Evolutionary conservation across 23 tunicate genomes (phyloP), one percentile per base, ranked within the genome.

Genomic region (Aplidium turbinatum): DNA sequence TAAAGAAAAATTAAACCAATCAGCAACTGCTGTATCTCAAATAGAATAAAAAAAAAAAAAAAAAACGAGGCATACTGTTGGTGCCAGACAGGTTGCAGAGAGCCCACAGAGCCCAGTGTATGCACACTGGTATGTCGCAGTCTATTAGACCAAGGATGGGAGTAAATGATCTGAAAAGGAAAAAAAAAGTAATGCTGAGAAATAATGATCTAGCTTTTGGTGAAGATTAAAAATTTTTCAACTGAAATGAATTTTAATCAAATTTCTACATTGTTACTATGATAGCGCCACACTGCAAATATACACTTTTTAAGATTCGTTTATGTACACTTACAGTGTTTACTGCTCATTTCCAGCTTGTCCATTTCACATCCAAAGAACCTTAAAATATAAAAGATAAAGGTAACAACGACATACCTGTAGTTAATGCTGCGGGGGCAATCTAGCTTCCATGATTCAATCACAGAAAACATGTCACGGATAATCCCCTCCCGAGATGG

Each of bases 31-130:
- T 9, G 11, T 16, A 11, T 9, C 50, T 9, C 50, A 42, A 42
- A 42, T 11, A 42, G 50, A 42, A 42, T 42, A 42, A 11, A 16
- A 9, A 42, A 9, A 9, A 42, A 16, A 42, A 16, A 42, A 42
- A 42, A 16, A 11, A 42, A 42, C 16, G 19, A 36, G 2, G 38
- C 72, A 36, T 65, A 79, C 85, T 23, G n/a, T 79, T 77, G 21
- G 70, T 2, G 7, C 28, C 32, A 4, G 79, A 60, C 19, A 81
- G 40, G 38, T 81, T 81, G 28, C 87, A 81, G 4, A 81, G 48
- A 45, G 87, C 87, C 87, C 87, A 81, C 27, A 72, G 68, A 1
- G 87, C 87, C 87, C 87, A 81, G 35, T 81, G 79, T 1, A 61
- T 33, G 26, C 76, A 45, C 42, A 57, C 87, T 13, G 63, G 31